phyloP scores from a whole-genome alignment of 2,888 invertebrate species.

The Sarcophaga caerulescens region DNA sequence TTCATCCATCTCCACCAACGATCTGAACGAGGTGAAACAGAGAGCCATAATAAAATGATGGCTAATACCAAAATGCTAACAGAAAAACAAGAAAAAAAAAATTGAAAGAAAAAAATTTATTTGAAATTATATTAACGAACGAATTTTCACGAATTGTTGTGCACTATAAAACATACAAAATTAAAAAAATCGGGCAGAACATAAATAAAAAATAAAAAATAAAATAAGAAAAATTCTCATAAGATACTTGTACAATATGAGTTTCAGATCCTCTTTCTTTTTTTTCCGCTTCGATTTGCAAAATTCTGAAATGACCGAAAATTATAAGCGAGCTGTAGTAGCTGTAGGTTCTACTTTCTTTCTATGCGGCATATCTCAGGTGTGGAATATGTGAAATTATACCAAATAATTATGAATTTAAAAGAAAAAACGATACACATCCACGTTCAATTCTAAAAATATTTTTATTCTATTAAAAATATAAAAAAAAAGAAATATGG shows the following conservation, averaged over 20 bases:
- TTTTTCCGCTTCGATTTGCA: conserved; percentile 37
- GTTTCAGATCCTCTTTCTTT: conserved; percentile 22
- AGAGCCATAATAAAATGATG: conserved; percentile 58
- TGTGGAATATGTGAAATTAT: conserved; percentile 73
- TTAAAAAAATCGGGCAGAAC: conserved; percentile 45
- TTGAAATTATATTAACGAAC: conserved; percentile 38
- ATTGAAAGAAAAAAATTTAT: conserved; percentile 39
- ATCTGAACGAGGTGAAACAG: conserved; percentile 55
- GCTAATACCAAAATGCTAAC: conserved; percentile 47
- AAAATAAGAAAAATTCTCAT: neutral
- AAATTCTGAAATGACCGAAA: conserved; percentile 35
- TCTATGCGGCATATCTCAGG: conserved; percentile 73
- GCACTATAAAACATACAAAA: conserved; percentile 23
- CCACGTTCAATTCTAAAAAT: conserved; percentile 57
- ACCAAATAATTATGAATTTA: conserved; percentile 73
- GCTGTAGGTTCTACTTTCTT: neutral
- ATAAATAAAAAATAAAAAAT: conserved; percentile 5
- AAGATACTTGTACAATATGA: neutral
- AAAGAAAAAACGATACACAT: conserved; percentile 58
- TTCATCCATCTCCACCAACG: conserved; percentile 2
- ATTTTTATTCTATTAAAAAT: conserved; percentile 9
- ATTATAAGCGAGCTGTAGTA: neutral
- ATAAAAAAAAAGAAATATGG: conserved; percentile 12
- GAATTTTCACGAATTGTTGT: conserved; percentile 48
- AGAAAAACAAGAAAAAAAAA: conserved; percentile 49